Evolutionary conservation across 2,797 vertebrate genomes (phyloP), one percentile per base, ranked within the genome.

Genomic region (Staurois parvus): DNA sequence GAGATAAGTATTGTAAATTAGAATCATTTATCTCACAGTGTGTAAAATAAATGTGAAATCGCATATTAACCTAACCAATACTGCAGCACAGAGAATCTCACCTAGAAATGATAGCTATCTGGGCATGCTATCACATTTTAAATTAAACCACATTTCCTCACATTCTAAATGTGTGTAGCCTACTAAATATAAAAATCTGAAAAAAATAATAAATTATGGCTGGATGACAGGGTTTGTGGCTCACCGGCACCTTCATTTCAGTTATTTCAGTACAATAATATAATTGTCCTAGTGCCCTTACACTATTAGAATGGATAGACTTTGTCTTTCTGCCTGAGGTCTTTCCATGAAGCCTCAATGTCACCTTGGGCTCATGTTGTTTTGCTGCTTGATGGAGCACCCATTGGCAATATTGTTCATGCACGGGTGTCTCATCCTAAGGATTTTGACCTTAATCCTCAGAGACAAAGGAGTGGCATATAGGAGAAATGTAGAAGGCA

Each of bases 1-100:
- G 9, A 73, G 74, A 76, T 83, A 83, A 78, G 59, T 62, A 56
- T 42, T 32, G 48, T 13, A 86, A 78, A 86, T 86, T 86, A 78
- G 37, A 30, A 69, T 77, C 52, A 83, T 83, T 72, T 86, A 86
- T 86, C 74, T 86, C 72, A 15, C 13, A 76, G 56, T 72, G 52
- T 70, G 29, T 30, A 77, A 86, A 82, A 37, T 72, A 76, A 82
- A 82, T 73, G 52, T 82, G 66, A 40, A 70, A 48, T 81, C 32
- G 69, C 30, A 52, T 75, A 83, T 76, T 83, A 74, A 80, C 67
- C 67, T 72, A 59, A 81, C 40, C 67, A 56, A 34, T 56, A 80
- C 32, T 56, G 48, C 29, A 34, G 45, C 42, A 80, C 26, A 56
- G 29, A 80, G 42, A 42, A 70, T 29, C 29, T 34, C 67, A 56